Percentiles rank a stretch among this genome's conserved stretches.
Conservation (phyloP, 2,113 vertebrate species). For the Herpetotheres cachinnans region DNA sequence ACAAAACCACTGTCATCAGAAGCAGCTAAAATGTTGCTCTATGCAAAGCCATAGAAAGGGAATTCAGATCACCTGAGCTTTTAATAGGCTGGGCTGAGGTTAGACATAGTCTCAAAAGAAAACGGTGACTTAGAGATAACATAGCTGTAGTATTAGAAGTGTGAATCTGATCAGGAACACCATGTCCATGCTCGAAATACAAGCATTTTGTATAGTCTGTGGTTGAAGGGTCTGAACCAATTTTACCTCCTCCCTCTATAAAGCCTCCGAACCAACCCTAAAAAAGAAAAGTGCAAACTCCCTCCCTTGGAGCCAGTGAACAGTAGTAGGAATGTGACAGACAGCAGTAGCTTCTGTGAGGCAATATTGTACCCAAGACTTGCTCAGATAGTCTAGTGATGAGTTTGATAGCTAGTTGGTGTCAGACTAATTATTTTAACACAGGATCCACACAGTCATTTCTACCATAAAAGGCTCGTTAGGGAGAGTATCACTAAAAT, state of each 20-base stretch:
- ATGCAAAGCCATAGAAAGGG: neutral
- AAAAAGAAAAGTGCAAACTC: neutral
- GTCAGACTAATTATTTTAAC: neutral
- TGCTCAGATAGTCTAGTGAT: neutral
- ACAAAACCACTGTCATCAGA: neutral
- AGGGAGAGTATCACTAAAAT: neutral
- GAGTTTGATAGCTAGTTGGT: neutral
- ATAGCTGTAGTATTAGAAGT: neutral
- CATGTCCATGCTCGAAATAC: neutral
- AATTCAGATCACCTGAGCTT: neutral
- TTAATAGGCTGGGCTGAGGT: neutral
- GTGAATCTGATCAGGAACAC: neutral
- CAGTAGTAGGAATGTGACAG: neutral
- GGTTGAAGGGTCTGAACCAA: neutral
- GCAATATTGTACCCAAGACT: neutral
- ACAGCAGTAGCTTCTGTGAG: neutral
- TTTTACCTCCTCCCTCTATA: neutral
- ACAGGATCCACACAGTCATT: neutral
- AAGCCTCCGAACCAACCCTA: neutral
- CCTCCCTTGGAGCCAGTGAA: neutral
- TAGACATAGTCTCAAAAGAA: neutral
- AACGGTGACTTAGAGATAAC: neutral
- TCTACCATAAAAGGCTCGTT: neutral
- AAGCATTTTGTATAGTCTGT: neutral
- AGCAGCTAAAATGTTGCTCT: neutral